phyloP scores from a whole-genome alignment of 2,888 invertebrate genomes.

The Drosophila prostipennis region DNA sequence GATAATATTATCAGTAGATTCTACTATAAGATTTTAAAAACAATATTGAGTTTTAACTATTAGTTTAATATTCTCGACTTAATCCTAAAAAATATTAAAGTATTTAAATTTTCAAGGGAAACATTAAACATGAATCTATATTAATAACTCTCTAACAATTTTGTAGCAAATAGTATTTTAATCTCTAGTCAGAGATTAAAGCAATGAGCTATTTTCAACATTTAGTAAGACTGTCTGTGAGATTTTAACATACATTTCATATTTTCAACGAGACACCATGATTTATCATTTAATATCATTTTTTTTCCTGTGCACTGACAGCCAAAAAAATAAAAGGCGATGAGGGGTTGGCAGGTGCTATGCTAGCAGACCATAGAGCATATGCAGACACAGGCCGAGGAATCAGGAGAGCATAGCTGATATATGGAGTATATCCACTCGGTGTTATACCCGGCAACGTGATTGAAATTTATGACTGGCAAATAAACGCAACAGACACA shows the following conservation, averaged over 20 bases:
- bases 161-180: background rate
- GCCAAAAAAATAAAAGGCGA: constrained; percentile 7
- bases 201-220: background rate
- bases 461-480: constrained; percentile 80
- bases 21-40: too few relatives aligned
- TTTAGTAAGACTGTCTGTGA: background rate
- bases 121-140: too few relatives aligned
- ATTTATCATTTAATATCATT: constrained; percentile 4
- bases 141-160: background rate
- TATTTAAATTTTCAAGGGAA: too few relatives aligned
- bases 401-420: constrained; percentile 49
- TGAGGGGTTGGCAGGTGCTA: constrained; percentile 55
- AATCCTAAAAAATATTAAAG: too few relatives aligned
- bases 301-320: constrained; percentile 18
- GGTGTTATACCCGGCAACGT: constrained; percentile 78
- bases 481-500: constrained; percentile 60
- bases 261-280: background rate
- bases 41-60: too few relatives aligned
- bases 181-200: background rate
- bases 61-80: too few relatives aligned
- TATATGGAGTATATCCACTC: constrained; percentile 74
- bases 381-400: constrained; percentile 56
- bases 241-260: background rate
- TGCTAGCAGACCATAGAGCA: constrained; percentile 39
- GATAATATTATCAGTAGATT: too few relatives aligned